Percentiles rank a stretch among this genome's conserved stretches.
phyloP scores from a whole-genome alignment of 1,140 invertebrate genomes.

The Brachionus rubens region DNA sequence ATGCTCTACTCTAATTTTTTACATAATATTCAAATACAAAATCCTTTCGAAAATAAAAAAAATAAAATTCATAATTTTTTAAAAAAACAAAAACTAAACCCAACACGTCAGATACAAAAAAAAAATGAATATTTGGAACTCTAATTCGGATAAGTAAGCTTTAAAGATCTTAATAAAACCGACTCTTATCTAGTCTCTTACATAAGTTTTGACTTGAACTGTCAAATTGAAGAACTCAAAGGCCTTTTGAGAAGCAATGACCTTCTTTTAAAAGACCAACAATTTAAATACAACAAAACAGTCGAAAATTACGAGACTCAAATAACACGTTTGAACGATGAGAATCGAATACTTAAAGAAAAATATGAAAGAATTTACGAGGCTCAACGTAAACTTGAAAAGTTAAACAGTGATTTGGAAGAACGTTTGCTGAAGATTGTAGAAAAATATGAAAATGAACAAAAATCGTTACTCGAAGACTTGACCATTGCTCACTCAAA shows the following conservation, averaged over 20 bases:
- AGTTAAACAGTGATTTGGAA: slow-evolving; percentile 88
- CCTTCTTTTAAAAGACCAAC: slow-evolving; percentile 13
- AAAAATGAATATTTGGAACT: slow-evolving; percentile 36
- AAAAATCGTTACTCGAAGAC: slow-evolving; percentile 78
- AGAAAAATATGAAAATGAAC: slow-evolving; percentile 77
- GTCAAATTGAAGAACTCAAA: slow-evolving; percentile 27
- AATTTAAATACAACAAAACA: slow-evolving; percentile 13
- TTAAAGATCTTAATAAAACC: not conserved
- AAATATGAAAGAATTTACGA: slow-evolving; percentile 21
- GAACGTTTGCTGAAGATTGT: slow-evolving; percentile 88
- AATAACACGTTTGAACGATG: slow-evolving; percentile 8
- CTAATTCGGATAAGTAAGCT: slow-evolving; percentile 9
- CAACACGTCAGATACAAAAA: too few species aligned
- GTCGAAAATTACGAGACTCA: slow-evolving; percentile 9
- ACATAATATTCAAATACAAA: too few species aligned
- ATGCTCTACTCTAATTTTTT: too few species aligned
- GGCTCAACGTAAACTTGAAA: slow-evolving; percentile 70
- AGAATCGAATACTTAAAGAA: not conserved
- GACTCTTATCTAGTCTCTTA: not conserved
- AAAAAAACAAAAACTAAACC: too few species aligned
- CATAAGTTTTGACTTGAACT: slow-evolving; percentile 8
- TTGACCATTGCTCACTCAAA: slow-evolving; percentile 78
- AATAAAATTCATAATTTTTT: too few species aligned
- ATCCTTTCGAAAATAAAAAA: too few species aligned
- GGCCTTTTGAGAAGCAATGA: not conserved